Conservation (phyloP, 1,140 invertebrate genomes). For the Calliphora vicina region DNA sequence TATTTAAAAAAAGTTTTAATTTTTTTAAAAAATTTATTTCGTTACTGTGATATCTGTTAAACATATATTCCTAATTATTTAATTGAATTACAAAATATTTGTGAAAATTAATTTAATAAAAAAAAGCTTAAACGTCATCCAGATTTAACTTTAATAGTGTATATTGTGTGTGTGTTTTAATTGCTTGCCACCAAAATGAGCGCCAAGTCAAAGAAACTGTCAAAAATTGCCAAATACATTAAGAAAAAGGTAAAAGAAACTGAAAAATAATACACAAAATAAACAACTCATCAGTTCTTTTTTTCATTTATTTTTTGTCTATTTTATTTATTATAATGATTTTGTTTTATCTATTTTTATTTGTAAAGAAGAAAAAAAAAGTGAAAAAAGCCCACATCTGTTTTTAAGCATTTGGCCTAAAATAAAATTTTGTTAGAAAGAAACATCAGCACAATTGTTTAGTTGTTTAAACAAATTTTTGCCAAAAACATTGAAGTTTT, state of each 20-base stretch:
- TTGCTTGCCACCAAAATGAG: constrained; percentile 51
- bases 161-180: too few species aligned
- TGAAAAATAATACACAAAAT: constrained; percentile 7
- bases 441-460: not conserved
- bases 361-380: not conserved
- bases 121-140: not conserved
- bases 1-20: too few species aligned
- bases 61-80: too few species aligned
- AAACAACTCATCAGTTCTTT: not conserved
- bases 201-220: constrained; percentile 58
- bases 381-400: not conserved
- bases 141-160: not conserved
- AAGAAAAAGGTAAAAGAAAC: constrained; percentile 57
- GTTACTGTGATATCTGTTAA: too few species aligned
- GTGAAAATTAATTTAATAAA: not conserved
- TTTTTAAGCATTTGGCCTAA: not conserved
- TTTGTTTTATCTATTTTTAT: not conserved
- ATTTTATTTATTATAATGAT: too few species aligned
- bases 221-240: constrained; percentile 62
- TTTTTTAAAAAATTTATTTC: too few species aligned
- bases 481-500: not conserved
- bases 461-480: not conserved
- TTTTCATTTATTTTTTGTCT: too few species aligned
- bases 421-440: not conserved
- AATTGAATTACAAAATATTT: too few species aligned